Base-by-base conservation (phyloP, 2,888 invertebrate species). In the Coleophora deauratella region DNA sequence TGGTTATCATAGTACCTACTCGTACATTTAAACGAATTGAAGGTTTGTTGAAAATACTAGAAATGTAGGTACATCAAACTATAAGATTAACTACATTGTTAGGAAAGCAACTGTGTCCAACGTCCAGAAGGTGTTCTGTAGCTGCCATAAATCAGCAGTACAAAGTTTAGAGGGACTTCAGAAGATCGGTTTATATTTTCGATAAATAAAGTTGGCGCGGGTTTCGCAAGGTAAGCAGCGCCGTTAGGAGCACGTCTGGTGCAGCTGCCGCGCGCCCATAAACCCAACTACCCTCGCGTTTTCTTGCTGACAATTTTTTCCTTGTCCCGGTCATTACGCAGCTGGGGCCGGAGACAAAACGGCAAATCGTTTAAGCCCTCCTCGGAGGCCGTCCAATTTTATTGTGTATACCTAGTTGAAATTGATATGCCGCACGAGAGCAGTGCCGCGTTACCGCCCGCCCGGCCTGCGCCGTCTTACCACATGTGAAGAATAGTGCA, bases 301-400 rank as follows among this genome's bases (percentile, higher is more conserved):
- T 85, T 85, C 84, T 84, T 85, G 84, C 84, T 84, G 84, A 84
- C 84, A 84, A 85, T 84, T 85, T 85, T 85, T 85, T 82, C 79
- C 79, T 77, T 21, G 74, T 77, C 76, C 68, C 75, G 82, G 85
- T 82, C 84, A 84, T 84, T 84, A 84, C 84, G 73, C 84, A 84
- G 84, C 84, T 84, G 84, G 84, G 84, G 72, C 66, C 79, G 79
- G 77, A 82, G 84, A 84, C 84, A 84, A 84, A 85, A 85, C 82
- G 85, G 81, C 81, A 84, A 84, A 85, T 79, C 85, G 85, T 82
- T 85, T 85, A 85, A 84, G 84, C 81, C 80, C 80, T 81, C 84
- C 81, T 78, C 77, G 72, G 80, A 81, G 84, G 77, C 79, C 81
- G 80, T 82, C 76, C 81, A 74, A 81, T 84, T 85, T 85, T 85